Evolutionary conservation across 2,113 vertebrate genomes (phyloP).

Genomic region (Okapia johnstoni): DNA sequence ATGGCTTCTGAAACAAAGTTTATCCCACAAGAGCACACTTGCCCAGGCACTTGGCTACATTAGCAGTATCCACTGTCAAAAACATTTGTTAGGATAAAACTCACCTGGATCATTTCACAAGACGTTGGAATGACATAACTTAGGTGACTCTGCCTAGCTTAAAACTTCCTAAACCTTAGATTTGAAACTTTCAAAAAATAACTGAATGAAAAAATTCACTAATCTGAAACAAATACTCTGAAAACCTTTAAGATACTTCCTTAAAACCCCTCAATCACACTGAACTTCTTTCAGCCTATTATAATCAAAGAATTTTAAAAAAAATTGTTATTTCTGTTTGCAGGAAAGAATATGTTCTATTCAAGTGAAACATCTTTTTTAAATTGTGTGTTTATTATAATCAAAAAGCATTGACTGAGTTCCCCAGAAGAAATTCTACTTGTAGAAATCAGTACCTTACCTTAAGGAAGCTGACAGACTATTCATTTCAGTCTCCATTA

Average conservation of each 20-base stretch:
- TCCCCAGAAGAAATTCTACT: constrained; percentile 55
- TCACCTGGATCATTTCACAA: not conserved
- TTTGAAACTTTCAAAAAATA: constrained; percentile 31
- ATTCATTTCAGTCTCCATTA: not conserved
- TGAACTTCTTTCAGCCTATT: constrained; percentile 62
- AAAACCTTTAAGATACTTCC: not conserved
- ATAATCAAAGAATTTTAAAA: constrained; percentile 49
- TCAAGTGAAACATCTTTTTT: constrained; percentile 72
- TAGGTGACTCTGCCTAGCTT: not conserved
- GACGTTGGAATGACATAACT: constrained; percentile 8
- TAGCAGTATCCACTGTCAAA: not conserved
- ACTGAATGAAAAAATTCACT: constrained; percentile 28
- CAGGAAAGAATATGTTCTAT: constrained; percentile 84
- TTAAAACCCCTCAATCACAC: not conserved
- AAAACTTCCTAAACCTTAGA: constrained; percentile 17
- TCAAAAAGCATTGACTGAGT: constrained; percentile 85
- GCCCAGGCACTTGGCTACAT: not conserved
- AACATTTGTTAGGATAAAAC: not conserved
- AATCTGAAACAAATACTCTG: constrained; percentile 44
- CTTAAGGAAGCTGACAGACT: constrained; percentile 25
- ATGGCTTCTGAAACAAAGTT: constrained; percentile 33
- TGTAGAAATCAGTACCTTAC: constrained; percentile 47
- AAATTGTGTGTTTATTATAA: constrained; percentile 83
- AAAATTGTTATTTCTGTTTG: constrained; percentile 85
- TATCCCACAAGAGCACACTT: not conserved